Conservation (phyloP, 2,113 vertebrate genomes). For the Chroicocephalus ridibundus region DNA sequence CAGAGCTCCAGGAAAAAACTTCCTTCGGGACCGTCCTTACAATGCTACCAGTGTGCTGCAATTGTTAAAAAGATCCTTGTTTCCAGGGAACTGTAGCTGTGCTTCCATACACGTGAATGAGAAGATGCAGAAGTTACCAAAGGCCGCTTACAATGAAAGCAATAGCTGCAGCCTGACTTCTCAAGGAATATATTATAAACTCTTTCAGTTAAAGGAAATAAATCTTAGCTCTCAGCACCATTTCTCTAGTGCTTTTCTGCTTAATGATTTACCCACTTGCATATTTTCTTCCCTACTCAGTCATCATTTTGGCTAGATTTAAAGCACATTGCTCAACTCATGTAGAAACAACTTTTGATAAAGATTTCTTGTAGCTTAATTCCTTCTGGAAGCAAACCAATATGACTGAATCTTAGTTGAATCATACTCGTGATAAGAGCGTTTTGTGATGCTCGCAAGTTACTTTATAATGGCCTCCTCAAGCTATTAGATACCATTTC, state of each 20-base stretch:
- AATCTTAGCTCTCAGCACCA: not conserved
- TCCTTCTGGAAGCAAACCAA: slow-evolving; percentile 2
- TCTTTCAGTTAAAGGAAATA: not conserved
- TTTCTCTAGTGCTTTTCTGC: not conserved
- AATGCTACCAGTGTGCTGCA: slow-evolving; percentile 19
- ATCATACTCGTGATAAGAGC: not conserved
- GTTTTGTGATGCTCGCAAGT: not conserved
- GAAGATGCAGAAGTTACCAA: not conserved
- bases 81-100: slow-evolving; percentile 16
- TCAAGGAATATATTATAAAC: slow-evolving; percentile 1
- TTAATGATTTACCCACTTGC: not conserved
- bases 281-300: not conserved
- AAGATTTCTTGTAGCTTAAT: not conserved
- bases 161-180: slow-evolving; percentile 4
- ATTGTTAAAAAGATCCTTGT: slow-evolving; percentile 41
- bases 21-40: not conserved
- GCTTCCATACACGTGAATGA: not conserved
- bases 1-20: slow-evolving; percentile 15
- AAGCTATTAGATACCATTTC: not conserved
- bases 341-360: not conserved
- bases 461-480: not conserved
- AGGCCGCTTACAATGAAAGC: slow-evolving; percentile 11
- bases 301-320: slow-evolving; percentile 16
- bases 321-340: not conserved
- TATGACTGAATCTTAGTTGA: not conserved